Conservation (phyloP, 2,113 vertebrate genomes). For the Protobothrops flavoviridis region DNA sequence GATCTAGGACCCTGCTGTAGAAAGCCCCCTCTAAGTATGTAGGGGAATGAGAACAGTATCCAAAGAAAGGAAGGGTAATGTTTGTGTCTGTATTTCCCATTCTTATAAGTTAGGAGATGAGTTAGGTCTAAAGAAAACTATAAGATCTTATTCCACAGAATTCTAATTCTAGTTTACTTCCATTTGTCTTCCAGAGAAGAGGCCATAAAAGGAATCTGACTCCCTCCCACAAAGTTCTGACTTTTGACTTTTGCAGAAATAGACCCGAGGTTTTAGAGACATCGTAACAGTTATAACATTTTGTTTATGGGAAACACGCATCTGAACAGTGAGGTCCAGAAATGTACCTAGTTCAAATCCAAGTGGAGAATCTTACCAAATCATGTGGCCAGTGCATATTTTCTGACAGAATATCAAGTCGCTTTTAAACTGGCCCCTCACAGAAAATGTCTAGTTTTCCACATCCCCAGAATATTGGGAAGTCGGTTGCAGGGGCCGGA, state of each 20-base stretch:
- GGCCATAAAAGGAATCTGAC: not conserved
- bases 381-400: not conserved
- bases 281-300: not conserved
- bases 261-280: not conserved
- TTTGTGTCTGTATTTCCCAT: not conserved
- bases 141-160: not conserved
- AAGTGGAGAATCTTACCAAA: not conserved
- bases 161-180: not conserved
- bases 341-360: not conserved
- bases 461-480: not conserved
- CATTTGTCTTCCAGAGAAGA: not conserved
- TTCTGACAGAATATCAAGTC: not conserved
- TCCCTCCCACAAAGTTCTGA: not conserved
- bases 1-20: not conserved
- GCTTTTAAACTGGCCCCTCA: too few relatives aligned
- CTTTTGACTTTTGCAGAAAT: not conserved
- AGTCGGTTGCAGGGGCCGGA: too few relatives aligned
- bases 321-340: not conserved
- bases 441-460: not conserved
- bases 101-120: not conserved
- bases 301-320: not conserved
- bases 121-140: not conserved
- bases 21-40: not conserved
- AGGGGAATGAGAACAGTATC: not conserved
- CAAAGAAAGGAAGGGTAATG: not conserved